Percentiles rank a stretch among this genome's conserved stretches.
Evolutionary conservation across 2,797 vertebrate genomes (phyloP).

Genomic region (Muscicapa striata): DNA sequence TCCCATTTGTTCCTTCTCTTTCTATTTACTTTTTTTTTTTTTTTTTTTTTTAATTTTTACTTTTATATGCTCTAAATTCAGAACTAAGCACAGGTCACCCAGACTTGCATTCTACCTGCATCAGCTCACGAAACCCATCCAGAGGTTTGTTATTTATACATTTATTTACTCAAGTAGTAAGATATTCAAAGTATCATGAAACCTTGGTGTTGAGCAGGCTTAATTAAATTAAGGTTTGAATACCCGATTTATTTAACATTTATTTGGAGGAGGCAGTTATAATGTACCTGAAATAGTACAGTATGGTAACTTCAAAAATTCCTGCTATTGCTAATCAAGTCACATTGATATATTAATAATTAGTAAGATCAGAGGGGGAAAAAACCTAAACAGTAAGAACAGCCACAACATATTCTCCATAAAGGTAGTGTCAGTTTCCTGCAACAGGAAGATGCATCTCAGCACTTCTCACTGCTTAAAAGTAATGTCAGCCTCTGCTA

Average conservation of each 20-base stretch:
- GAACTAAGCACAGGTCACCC: neutral
- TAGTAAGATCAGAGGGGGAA: neutral
- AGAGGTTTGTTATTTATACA: neutral
- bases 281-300: neutral
- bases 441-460: neutral
- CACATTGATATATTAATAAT: neutral
- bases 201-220: neutral
- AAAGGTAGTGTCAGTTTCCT: neutral
- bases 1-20: neutral
- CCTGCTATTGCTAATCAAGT: neutral
- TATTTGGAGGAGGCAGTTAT: neutral
- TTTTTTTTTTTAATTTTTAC: neutral
- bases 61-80: neutral
- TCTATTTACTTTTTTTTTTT: neutral
- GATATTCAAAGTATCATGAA: neutral
- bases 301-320: neutral
- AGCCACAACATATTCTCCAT: neutral
- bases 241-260: neutral
- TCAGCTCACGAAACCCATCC: neutral
- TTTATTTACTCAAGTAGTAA: neutral
- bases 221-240: neutral
- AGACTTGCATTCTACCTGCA: neutral
- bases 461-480: neutral
- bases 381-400: neutral
- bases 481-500: neutral